Evolutionary conservation across 2,113 vertebrate genomes (phyloP).

Genomic region (Gallinago media): DNA sequence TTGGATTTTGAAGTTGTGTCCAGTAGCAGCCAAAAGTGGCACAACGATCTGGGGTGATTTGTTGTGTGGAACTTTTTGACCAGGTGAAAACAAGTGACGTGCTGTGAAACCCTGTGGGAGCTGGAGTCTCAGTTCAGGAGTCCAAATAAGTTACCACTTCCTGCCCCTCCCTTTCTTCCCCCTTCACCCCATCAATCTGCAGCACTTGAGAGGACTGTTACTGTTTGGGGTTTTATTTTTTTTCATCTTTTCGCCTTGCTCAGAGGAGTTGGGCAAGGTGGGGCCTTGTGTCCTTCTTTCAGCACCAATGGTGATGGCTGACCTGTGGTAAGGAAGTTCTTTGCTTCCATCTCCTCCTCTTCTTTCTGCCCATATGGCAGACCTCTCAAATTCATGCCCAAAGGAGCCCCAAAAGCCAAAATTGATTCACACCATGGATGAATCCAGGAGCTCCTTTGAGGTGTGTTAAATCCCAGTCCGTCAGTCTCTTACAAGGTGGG

Average conservation of each 20-base stretch:
- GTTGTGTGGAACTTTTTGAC: background rate
- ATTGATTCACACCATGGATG: background rate
- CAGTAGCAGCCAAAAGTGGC: background rate
- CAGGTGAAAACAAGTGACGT: background rate
- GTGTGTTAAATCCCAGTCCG: too few species aligned
- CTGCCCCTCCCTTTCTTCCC: slow-evolving; percentile 24
- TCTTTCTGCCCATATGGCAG: background rate
- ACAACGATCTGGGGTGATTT: background rate
- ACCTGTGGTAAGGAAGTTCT: background rate
- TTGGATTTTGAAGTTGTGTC: background rate
- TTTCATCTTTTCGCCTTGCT: background rate
- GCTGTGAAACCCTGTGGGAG: background rate
- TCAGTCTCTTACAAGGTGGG: background rate
- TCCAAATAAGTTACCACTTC: slow-evolving; percentile 30
- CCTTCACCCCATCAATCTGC: background rate
- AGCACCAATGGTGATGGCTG: background rate
- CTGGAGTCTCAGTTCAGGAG: background rate
- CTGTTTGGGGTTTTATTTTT: background rate
- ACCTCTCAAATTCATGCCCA: background rate
- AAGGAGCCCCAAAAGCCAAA: background rate
- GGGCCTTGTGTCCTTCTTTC: background rate
- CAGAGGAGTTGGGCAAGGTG: background rate
- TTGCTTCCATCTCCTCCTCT: background rate
- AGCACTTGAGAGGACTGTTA: background rate
- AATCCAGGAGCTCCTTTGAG: background rate